phyloP scores from a whole-genome alignment of 2,797 vertebrate species.

The Syndactyla subalaris region DNA sequence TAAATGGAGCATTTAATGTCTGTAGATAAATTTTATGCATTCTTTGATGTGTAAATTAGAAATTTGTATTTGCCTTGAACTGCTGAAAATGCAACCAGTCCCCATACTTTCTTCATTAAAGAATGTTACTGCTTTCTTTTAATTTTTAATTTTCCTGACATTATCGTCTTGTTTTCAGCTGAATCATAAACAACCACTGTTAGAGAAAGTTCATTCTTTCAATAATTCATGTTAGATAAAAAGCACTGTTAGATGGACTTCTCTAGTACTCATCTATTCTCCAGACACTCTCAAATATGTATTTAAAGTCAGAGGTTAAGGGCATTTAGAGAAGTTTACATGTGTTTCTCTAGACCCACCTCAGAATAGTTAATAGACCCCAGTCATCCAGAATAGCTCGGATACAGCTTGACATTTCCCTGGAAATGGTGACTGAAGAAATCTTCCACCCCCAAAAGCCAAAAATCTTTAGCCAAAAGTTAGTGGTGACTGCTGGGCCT shows the following conservation, averaged over 20 bases:
- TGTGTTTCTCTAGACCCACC: neutral
- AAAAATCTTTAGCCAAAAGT: neutral
- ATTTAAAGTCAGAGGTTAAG: neutral
- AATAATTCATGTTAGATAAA: neutral
- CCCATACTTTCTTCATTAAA: neutral
- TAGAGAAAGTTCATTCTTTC: neutral
- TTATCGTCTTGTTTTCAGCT: neutral
- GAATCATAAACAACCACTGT: neutral
- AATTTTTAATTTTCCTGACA: neutral
- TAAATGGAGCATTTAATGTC: neutral
- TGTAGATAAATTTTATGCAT: neutral
- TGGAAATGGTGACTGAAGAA: neutral
- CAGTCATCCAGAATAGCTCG: neutral
- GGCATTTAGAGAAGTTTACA: neutral
- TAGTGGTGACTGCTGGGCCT: neutral
- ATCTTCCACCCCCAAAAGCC: neutral
- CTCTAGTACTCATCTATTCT: neutral
- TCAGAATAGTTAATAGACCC: neutral
- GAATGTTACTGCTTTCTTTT: neutral
- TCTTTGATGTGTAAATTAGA: neutral
- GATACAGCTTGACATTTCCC: neutral
- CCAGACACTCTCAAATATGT: neutral
- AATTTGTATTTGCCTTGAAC: neutral
- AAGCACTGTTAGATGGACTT: neutral
- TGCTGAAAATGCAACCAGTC: neutral